Evolutionary conservation across 2,888 invertebrate species (phyloP), one percentile per base, ranked within the genome.

Genomic region (Drosophila trichaetosa): DNA sequence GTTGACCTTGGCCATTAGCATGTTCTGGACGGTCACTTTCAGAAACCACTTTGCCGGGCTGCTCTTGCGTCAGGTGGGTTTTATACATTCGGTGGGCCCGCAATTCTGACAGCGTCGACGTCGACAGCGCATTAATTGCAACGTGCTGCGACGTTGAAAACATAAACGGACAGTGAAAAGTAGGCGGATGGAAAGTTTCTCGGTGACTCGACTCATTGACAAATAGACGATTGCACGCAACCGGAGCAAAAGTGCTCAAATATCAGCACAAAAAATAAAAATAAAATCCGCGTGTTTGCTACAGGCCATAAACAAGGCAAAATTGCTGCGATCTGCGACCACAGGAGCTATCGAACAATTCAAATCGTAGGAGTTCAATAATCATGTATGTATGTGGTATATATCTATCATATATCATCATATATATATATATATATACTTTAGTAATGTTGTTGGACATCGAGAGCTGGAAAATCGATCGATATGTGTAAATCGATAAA

Each of bases 21-120:
- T 46, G 46, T 46, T 46, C 21, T 24, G 16, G 13, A 24, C 46
- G 46, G 46, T 24, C 46, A 46, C 46, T 89, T 89, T 82, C 84
- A 83, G 90, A 90, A 92, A 89, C 87, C 91, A 91, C 91, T 92
- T 91, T 92, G 92, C 92, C 87, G 92, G 87, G 87, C 80, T 91
- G 89, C 85, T 70, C 61, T 61, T 34, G 52, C 29, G 53, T 57
- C 80, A 70, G 51, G 63, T 46, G 76, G 80, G 51, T 76, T 76
- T 54, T 76, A 76, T 76, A 76, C 80, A 40, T 53, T 57, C 52
- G 64, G 29, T 21, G 36, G 18, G 53, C 62, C 24, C 40, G 61
- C 67, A 56, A 57, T 51, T 40, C 68, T 51, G 58, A 46, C 42
- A 52, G 42, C 60, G 51, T 51, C 33, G 59, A 60, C 52, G 70